Base-by-base conservation (phyloP, 2,113 vertebrate species). In the Mesembrinibis cayennensis region DNA sequence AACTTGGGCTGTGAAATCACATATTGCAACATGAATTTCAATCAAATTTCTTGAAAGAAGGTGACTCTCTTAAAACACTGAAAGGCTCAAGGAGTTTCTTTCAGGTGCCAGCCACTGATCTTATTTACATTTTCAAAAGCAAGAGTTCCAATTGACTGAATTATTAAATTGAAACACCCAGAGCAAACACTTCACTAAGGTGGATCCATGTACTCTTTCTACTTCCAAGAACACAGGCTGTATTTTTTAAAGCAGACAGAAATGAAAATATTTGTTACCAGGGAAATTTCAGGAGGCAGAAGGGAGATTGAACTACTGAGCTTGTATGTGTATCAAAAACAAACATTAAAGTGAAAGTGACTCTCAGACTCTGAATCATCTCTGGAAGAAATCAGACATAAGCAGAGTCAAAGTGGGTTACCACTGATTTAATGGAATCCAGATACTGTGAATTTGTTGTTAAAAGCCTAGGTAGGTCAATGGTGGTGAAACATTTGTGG, bases 91-190 rank as follows among this genome's bases (percentile, higher is more conserved):
- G 61, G 86, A 89, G 32, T 87, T 74, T 95, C 59, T 93, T 94
- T 96, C 61, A 82, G 78, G 62, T 89, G 36, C 45, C 29, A 34
- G n/a, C 65, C 77, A 59, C 36, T 86, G 86, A 91, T 71, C 42
- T 84, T 89, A 93, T 77, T 96, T 95, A 80, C 69, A 94, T 93
- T 96, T 97, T 84, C 77, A 87, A 81, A 92, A 87, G 17, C 2
- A 3, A 77, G 61, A 66, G n/a, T 94, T 96, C 66, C 91, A 93
- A 58, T n/a, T 87, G 89, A 89, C 53, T 94, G 61, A 81, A 44
- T 65, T 91, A 93, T 87, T 92, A 95, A 91, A 95, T 47, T 77
- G 81, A 93, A 94, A 66, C 49, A 40, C 36, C 8, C 53, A 87
- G 69, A 96, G 59, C 47, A 97, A 95, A 73, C 62, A 56, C 36